A percentile compares a stretch with the other conserved stretches of the same genome.
Conservation (phyloP, 2,888 invertebrate genomes). For the Callosobruchus maculatus region DNA sequence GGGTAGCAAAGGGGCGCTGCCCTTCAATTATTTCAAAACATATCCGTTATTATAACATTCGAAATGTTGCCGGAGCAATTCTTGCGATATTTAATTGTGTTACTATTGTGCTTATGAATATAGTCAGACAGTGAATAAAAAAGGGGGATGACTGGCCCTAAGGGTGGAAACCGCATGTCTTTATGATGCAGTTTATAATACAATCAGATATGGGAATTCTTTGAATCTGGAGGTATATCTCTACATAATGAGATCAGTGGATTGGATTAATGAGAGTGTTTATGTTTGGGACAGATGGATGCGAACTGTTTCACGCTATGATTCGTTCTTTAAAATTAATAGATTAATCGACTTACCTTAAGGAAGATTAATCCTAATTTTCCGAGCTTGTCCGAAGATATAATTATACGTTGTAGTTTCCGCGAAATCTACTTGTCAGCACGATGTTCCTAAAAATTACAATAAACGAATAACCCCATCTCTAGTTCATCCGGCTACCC, state of each 20-base stretch:
- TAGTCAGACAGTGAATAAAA: conserved; percentile 32
- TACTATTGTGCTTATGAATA: conserved; percentile 36
- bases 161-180: conserved; percentile 23
- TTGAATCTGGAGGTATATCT: not conserved
- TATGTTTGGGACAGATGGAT: not conserved
- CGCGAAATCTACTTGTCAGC: no score
- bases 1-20: conserved; percentile 21
- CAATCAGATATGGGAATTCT: not conserved
- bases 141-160: conserved; percentile 14
- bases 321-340: not conserved
- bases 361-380: no score
- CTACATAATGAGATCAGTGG: not conserved
- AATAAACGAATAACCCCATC: no score
- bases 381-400: no score
- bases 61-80: conserved; percentile 35
- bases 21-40: conserved; percentile 40
- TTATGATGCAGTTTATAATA: conserved; percentile 12
- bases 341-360: no score
- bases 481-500: no score
- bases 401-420: no score
- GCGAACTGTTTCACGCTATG: not conserved
- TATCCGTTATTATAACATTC: conserved; percentile 42
- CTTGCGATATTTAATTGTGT: conserved; percentile 38
- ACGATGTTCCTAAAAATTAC: no score
- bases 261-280: not conserved